phyloP scores from a whole-genome alignment of 2,113 vertebrate species.

The Ursus arctos region DNA sequence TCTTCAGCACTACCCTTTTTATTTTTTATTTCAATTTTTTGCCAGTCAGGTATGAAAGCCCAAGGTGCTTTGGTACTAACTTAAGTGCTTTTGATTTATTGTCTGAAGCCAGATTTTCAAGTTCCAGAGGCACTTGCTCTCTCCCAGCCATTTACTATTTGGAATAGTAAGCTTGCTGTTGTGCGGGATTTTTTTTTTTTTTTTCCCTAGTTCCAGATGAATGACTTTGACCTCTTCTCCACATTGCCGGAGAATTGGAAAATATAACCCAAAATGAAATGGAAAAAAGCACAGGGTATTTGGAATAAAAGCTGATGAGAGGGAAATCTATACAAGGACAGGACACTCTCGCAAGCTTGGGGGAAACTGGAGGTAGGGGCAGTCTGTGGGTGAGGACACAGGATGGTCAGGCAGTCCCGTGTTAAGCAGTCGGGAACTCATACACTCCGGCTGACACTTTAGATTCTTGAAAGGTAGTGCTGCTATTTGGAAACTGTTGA shows the following conservation, averaged over 20 bases:
- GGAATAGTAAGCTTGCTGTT: slow-evolving; percentile 66
- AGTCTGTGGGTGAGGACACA: background rate
- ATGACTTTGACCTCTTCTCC: slow-evolving; percentile 74
- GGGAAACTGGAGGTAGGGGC: accelerated
- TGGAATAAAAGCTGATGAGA: slow-evolving; percentile 56
- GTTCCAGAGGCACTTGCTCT: slow-evolving; percentile 75
- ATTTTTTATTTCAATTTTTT: slow-evolving; percentile 76
- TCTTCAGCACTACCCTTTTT: slow-evolving; percentile 26
- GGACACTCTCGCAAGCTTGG: background rate
- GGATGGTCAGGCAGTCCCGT: too few relatives aligned
- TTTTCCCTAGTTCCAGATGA: slow-evolving; percentile 75
- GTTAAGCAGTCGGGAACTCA: background rate
- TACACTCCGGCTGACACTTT: background rate
- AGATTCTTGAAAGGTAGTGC: background rate
- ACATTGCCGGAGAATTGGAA: slow-evolving; percentile 68
- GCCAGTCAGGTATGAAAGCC: slow-evolving; percentile 80
- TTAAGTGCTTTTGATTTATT: slow-evolving; percentile 88
- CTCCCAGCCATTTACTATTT: slow-evolving; percentile 79
- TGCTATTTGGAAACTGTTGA: background rate
- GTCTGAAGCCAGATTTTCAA: slow-evolving; percentile 80
- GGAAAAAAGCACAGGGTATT: background rate
- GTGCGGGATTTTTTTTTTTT: slow-evolving; percentile 64
- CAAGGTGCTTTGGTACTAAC: slow-evolving; percentile 83
- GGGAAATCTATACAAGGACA: background rate
- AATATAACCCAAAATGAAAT: slow-evolving; percentile 68